Conservation (phyloP, 2,797 vertebrate species). For the Gymnodraco acuticeps region DNA sequence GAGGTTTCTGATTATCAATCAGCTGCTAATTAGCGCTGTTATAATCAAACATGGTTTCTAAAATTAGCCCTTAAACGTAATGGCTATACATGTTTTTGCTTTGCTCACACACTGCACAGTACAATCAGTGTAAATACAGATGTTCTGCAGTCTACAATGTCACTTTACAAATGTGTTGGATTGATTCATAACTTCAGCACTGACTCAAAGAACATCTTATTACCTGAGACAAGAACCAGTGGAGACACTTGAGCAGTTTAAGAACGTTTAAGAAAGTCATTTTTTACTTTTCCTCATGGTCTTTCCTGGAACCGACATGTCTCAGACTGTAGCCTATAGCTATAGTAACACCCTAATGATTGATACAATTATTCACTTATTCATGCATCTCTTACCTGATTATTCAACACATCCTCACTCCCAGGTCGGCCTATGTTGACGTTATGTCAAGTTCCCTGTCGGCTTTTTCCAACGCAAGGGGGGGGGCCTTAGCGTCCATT, state of each 20-base stretch:
- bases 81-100: neutral
- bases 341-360: neutral
- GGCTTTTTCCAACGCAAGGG: no score
- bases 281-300: neutral
- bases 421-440: no score
- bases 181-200: neutral
- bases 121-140: neutral
- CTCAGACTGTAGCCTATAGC: neutral
- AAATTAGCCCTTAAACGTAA: neutral
- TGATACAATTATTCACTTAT: neutral
- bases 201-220: neutral
- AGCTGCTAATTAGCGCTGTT: neutral
- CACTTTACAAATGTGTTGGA: conserved; percentile 15
- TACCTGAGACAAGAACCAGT: neutral
- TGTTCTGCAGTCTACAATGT: neutral
- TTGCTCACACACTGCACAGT: neutral
- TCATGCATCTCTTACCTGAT: neutral
- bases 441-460: no score
- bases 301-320: no score
- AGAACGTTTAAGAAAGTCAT: neutral
- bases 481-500: no score
- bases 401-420: no score
- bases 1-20: conserved; percentile 16
- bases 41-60: neutral
- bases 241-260: neutral